These are phyloP conservation scores for Acrocephalus arundinaceus DNA, from an alignment of 2,113 vertebrate species.

Conservation along the genomic window DNA sequence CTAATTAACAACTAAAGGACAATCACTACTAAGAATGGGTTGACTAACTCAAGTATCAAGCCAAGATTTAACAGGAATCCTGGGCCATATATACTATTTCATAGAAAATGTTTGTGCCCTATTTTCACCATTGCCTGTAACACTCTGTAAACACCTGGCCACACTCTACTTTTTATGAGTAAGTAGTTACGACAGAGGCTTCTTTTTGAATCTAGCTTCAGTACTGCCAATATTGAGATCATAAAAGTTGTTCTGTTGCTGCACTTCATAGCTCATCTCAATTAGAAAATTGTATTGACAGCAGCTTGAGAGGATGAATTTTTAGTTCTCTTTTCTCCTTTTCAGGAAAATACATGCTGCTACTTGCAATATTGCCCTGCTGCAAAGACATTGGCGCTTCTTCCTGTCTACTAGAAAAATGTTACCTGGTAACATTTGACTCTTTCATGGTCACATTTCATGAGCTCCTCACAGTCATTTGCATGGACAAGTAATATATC, in stretches of 20 bases:
- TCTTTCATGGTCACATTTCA: neutral
- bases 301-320: neutral
- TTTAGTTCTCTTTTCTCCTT: neutral
- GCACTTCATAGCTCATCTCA: neutral
- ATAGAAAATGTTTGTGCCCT: neutral
- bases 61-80: neutral
- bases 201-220: neutral
- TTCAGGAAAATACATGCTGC: neutral
- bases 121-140: neutral
- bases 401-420: neutral
- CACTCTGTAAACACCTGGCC: neutral
- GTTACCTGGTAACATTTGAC: neutral
- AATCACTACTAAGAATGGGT: neutral
- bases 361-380: neutral
- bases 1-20: neutral
- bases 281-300: neutral
- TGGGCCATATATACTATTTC: neutral
- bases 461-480: neutral
- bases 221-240: neutral
- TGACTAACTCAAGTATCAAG: neutral
- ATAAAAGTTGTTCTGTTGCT: neutral
- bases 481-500: neutral
- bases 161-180: neutral
- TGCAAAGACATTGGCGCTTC: neutral
- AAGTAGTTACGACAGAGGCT: neutral